Evolutionary conservation across 2,797 vertebrate species (phyloP).

Genomic region (Aphelocoma californica): DNA sequence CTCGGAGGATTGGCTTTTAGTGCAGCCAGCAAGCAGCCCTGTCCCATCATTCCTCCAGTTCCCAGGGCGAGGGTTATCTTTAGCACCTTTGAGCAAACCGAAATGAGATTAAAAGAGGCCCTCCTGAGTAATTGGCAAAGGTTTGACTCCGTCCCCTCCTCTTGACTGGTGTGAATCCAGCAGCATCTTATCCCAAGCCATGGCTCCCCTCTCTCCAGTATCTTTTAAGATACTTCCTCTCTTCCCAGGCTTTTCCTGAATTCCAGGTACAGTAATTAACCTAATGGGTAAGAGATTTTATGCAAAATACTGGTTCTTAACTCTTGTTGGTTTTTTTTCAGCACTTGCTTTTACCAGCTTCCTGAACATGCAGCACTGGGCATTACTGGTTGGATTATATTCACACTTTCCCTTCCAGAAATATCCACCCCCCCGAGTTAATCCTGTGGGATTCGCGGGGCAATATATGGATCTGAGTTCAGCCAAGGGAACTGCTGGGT

Average conservation of each 20-base stretch:
- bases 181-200: fast-evolving
- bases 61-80: background rate
- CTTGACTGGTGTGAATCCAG: background rate
- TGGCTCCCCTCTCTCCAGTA: fast-evolving
- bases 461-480: fast-evolving
- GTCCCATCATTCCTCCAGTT: background rate
- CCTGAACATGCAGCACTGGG: background rate
- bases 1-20: background rate
- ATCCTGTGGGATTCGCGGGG: background rate
- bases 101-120: background rate
- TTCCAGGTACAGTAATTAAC: background rate
- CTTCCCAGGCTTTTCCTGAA: background rate
- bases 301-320: background rate
- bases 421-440: too few species aligned
- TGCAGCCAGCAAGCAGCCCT: background rate
- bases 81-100: background rate
- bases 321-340: background rate
- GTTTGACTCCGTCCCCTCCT: background rate
- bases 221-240: background rate
- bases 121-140: background rate
- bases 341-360: background rate
- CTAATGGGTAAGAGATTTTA: background rate
- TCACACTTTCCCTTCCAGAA: slow-evolving; percentile 6
- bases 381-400: background rate
- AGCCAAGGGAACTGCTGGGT: background rate